Percentiles rank a stretch among this genome's conserved stretches.
Conservation (phyloP, 92 coral and sea anemone genomes). For the Porites evermanni region DNA sequence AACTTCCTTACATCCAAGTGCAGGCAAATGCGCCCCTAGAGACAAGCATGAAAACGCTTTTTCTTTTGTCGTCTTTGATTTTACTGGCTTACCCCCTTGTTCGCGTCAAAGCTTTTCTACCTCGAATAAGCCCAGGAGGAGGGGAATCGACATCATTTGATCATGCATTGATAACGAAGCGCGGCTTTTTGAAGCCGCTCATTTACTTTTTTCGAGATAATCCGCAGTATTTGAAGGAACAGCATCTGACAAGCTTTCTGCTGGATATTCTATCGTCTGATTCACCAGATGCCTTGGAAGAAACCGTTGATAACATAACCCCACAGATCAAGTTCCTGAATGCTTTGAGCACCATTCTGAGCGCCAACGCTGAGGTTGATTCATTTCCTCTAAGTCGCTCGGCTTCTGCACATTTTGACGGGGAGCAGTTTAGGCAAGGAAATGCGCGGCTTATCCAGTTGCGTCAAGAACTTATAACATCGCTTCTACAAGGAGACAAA, state of each 20-base stretch:
- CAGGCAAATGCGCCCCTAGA: not conserved
- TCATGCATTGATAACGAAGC: conserved; percentile 20
- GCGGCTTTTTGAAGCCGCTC: conserved; percentile 19
- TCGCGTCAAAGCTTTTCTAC: conserved; percentile 19
- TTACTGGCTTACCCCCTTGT: not conserved
- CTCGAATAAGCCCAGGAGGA: not conserved
- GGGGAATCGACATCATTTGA: not conserved
- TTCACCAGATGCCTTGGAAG: conserved; percentile 1
- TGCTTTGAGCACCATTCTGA: conserved; percentile 64
- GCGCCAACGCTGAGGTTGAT: conserved; percentile 67
- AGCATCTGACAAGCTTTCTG: conserved; percentile 25
- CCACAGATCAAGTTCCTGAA: conserved; percentile 62
- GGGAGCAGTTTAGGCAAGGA: conserved; percentile 60
- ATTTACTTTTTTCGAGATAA: conserved; percentile 21
- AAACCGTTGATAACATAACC: conserved; percentile 40
- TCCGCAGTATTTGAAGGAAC: conserved; percentile 47
- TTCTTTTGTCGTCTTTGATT: not conserved
- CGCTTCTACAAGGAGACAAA: conserved; percentile 41
- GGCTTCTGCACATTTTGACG: conserved; percentile 72
- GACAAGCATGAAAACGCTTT: not conserved
- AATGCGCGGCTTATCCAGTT: conserved; percentile 41
- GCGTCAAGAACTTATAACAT: conserved; percentile 52
- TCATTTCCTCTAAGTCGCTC: conserved; percentile 19
- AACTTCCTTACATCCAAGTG: not conserved
- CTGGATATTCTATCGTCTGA: conserved; percentile 16